These are phyloP conservation scores for Pollimyrus isidori DNA, from an alignment of 2,113 vertebrate species.

Conservation along the genomic window DNA sequence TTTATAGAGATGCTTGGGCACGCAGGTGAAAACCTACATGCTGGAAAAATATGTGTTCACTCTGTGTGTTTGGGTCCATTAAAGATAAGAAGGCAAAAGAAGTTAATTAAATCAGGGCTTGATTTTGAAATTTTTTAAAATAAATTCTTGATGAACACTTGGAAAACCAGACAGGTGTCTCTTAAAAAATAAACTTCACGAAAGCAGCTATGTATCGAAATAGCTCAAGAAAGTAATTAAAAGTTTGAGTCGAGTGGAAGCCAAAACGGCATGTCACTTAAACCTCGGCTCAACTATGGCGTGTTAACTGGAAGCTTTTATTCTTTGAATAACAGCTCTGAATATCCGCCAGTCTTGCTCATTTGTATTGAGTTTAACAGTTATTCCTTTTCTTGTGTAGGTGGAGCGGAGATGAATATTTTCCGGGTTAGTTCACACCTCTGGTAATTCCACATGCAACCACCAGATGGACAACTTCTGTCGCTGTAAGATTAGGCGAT, in stretches of 20 bases:
- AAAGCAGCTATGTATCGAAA: not conserved
- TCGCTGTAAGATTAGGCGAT: not conserved
- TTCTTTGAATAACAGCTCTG: not conserved
- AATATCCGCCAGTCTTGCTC: not conserved
- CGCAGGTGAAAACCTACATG: not conserved
- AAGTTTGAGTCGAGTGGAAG: not conserved
- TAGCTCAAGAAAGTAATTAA: not conserved
- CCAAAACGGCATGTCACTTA: not conserved
- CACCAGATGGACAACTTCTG: not conserved
- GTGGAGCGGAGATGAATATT: not conserved
- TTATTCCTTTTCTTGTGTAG: not conserved
- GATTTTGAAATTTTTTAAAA: no score
- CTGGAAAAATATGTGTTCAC: not conserved
- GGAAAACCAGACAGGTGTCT: not conserved
- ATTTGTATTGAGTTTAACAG: not conserved
- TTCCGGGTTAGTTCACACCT: not conserved
- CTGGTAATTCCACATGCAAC: not conserved
- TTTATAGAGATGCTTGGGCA: not conserved
- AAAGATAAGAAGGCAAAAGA: not conserved
- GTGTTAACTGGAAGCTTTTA: not conserved
- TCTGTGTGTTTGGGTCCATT: not conserved
- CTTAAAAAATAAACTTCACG: not conserved
- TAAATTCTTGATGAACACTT: not conserved
- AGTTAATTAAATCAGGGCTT: not conserved
- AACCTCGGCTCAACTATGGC: not conserved